These are phyloP conservation scores for Acanthurus tractus DNA, from an alignment of 2,797 vertebrate species.

Conservation along the genomic window DNA sequence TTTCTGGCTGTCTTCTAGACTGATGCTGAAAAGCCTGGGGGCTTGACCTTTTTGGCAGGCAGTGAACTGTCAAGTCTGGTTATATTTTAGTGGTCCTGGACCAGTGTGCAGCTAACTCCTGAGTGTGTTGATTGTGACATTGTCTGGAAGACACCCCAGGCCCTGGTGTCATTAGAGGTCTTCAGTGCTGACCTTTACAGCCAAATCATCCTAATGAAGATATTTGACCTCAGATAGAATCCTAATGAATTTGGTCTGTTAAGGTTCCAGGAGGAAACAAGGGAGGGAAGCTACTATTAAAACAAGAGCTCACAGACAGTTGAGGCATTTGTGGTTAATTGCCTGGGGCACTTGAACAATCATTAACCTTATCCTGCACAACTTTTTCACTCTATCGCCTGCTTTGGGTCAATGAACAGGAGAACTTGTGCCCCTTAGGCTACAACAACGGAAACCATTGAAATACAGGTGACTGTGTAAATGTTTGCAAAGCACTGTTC, in stretches of 20 bases:
- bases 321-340: constrained; percentile 45
- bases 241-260: constrained; percentile 67
- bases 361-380: constrained; percentile 62
- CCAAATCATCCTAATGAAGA: constrained; percentile 73
- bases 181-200: constrained; percentile 79
- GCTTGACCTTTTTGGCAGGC: constrained; percentile 79
- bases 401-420: constrained; percentile 57
- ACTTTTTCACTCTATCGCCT: constrained; percentile 37
- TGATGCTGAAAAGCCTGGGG: constrained; percentile 70
- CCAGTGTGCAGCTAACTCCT: constrained; percentile 64
- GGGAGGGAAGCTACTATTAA: constrained; percentile 32
- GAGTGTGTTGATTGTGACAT: constrained; percentile 74
- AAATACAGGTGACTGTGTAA: constrained; percentile 50
- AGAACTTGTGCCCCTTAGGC: constrained; percentile 39
- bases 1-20: constrained; percentile 58
- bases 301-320: constrained; percentile 31
- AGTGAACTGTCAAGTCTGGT: constrained; percentile 77
- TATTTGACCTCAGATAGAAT: constrained; percentile 67
- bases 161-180: constrained; percentile 74
- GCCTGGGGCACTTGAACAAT: constrained; percentile 47
- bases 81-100: constrained; percentile 69
- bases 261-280: constrained; percentile 26
- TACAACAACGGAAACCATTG: constrained; percentile 34
- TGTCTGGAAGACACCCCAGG: constrained; percentile 71
- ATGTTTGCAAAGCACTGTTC: constrained; percentile 52